phyloP scores from a whole-genome alignment of 2,888 invertebrate genomes.

The Scaptodrosophila latifasciaeformis region DNA sequence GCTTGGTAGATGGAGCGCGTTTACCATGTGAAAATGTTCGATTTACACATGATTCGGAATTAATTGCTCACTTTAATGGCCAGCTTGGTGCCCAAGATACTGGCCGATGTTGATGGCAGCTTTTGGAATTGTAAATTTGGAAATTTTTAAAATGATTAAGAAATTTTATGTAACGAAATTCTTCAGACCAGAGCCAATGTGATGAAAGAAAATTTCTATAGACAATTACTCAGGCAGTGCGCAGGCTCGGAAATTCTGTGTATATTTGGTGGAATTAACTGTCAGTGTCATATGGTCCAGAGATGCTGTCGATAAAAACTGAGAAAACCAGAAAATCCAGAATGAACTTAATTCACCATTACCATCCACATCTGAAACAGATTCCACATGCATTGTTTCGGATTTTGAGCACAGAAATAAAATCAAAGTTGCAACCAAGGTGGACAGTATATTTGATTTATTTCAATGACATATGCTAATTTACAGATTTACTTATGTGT shows the following conservation, averaged over 20 bases:
- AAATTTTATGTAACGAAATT: slow-evolving; percentile 55
- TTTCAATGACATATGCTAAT: not conserved
- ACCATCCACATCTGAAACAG: not conserved
- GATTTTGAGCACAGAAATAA: slow-evolving; percentile 9
- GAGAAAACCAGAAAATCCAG: not conserved
- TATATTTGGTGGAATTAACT: not conserved
- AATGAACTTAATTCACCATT: too few species aligned
- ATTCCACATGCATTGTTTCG: slow-evolving; percentile 25
- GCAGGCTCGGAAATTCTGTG: slow-evolving; percentile 1
- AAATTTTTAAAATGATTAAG: slow-evolving; percentile 11
- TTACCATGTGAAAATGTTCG: slow-evolving; percentile 26
- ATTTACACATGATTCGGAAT: slow-evolving; percentile 39
- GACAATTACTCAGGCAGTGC: slow-evolving; percentile 20
- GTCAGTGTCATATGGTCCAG: slow-evolving; percentile 4
- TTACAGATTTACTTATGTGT: not conserved
- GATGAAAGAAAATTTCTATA: slow-evolving; percentile 52
- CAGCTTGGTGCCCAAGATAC: too few species aligned
- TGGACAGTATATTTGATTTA: not conserved
- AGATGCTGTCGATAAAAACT: not conserved
- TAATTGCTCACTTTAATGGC: slow-evolving; percentile 46
- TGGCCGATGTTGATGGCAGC: too few species aligned
- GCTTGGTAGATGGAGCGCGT: slow-evolving; percentile 27
- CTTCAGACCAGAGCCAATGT: slow-evolving; percentile 41
- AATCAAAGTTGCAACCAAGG: slow-evolving; percentile 13
- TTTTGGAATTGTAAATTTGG: slow-evolving; percentile 1